These are phyloP conservation scores for Elgaria multicarinata DNA, from an alignment of 2,113 vertebrate genomes.

Conservation along the genomic window DNA sequence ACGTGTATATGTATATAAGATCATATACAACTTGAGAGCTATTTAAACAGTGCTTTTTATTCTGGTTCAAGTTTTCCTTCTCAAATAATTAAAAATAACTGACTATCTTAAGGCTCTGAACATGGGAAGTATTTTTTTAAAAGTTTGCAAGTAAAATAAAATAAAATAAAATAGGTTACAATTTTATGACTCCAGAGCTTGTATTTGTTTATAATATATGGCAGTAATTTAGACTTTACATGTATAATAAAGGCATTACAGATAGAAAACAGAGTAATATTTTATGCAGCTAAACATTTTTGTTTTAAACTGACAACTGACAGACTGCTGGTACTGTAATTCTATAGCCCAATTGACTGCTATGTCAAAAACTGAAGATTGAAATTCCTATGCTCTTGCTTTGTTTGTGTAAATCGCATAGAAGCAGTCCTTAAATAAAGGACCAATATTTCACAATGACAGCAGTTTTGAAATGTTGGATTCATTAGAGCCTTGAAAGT, in stretches of 20 bases:
- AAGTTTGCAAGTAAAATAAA: slow-evolving; percentile 27
- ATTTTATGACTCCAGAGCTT: neutral
- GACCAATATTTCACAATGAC: neutral
- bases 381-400: neutral
- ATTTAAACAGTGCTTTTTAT: neutral
- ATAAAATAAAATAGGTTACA: neutral
- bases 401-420: neutral
- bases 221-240: neutral
- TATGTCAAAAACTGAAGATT: neutral
- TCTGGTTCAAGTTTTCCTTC: neutral
- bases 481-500: neutral
- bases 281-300: slow-evolving; percentile 43
- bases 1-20: too few species aligned
- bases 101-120: neutral
- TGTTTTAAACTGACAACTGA: neutral
- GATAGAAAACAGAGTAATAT: slow-evolving; percentile 20
- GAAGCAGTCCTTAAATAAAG: neutral
- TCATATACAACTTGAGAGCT: neutral
- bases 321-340: neutral
- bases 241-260: neutral
- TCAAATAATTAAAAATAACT: too few species aligned
- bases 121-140: neutral
- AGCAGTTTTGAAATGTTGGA: neutral
- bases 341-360: neutral
- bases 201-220: neutral